phyloP scores from a whole-genome alignment of 2,797 vertebrate species.

The Scolopax bukidnonensis region DNA sequence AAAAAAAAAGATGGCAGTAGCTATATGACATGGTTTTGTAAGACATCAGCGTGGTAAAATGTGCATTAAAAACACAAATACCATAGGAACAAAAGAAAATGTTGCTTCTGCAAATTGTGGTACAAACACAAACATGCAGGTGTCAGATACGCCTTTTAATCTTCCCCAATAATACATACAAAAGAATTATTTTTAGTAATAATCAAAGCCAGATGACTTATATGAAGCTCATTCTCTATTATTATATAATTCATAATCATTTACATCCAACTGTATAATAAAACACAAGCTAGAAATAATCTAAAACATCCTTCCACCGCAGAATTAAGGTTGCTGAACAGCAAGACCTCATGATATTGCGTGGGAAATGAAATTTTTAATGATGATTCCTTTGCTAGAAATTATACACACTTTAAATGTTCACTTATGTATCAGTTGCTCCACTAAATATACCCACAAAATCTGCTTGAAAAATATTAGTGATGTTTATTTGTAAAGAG shows the following conservation, averaged over 20 bases:
- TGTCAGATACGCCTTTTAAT: neutral
- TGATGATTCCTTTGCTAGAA: neutral
- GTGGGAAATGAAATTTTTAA: neutral
- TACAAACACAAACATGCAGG: slow-evolving; percentile 5
- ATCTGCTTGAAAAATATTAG: neutral
- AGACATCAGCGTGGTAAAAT: neutral
- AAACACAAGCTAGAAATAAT: slow-evolving; percentile 25
- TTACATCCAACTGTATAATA: slow-evolving; percentile 20
- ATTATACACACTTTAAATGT: neutral
- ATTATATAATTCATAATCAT: slow-evolving; percentile 7
- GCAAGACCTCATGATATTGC: neutral
- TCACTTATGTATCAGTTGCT: neutral
- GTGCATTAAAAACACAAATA: neutral
- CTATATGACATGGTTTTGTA: neutral
- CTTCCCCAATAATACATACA: neutral
- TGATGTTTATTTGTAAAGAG: neutral
- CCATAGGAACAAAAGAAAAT: neutral
- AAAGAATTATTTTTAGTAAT: slow-evolving; percentile 34
- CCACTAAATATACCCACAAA: neutral
- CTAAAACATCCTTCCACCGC: neutral
- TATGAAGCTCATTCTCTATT: neutral
- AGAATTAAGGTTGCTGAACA: slow-evolving; percentile 23
- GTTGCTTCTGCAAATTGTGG: neutral
- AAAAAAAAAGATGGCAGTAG: neutral
- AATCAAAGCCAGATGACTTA: slow-evolving; percentile 27